Evolutionary conservation across 2,797 vertebrate genomes (phyloP).

Genomic region (Sternotherus odoratus): DNA sequence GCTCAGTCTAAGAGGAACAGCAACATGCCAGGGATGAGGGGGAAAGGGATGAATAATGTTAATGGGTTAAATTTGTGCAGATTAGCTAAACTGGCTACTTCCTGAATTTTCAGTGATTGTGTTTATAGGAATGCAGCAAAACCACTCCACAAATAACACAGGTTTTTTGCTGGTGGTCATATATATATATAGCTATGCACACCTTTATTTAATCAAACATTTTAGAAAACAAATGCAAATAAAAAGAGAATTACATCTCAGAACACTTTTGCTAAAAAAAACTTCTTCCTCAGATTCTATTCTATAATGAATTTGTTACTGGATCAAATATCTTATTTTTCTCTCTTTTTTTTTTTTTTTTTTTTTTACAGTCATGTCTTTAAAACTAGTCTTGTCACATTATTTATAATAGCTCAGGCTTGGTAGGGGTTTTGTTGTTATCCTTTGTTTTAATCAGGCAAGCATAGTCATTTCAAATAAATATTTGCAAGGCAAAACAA

Average conservation of each 20-base stretch:
- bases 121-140: background rate
- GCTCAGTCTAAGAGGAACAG: background rate
- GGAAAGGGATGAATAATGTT: background rate
- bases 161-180: background rate
- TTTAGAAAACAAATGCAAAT: background rate
- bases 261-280: background rate
- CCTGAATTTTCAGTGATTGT: background rate
- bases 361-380: background rate
- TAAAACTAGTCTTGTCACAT: background rate
- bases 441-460: background rate
- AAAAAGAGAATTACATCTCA: background rate
- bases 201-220: background rate
- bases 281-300: background rate
- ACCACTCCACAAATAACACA: background rate
- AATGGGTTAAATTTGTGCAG: background rate
- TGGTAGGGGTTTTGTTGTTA: background rate
- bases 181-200: background rate
- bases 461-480: accelerated
- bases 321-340: background rate
- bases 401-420: background rate
- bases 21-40: background rate
- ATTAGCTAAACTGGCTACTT: background rate
- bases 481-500: background rate
- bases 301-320: background rate
- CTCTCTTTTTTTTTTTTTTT: background rate